These are phyloP conservation scores for Platysternon megacephalum DNA, from an alignment of 2,113 vertebrate genomes.

Conservation along the genomic window DNA sequence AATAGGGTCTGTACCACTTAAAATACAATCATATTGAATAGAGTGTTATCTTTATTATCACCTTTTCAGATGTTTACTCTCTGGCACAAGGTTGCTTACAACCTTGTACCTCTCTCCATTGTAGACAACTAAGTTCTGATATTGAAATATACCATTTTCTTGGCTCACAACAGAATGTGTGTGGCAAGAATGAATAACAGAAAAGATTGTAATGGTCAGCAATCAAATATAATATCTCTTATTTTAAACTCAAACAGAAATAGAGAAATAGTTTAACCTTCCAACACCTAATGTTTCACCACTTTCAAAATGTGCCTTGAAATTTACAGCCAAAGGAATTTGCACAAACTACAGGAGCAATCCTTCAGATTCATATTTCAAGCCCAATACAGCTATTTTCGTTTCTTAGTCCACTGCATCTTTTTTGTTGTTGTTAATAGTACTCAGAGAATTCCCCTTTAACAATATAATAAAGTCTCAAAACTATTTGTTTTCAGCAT, in stretches of 20 bases:
- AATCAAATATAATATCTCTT: too few relatives aligned
- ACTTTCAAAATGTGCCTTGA: not conserved
- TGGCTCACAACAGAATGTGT: not conserved
- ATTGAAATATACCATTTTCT: not conserved
- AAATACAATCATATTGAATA: not conserved
- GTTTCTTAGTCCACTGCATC: not conserved
- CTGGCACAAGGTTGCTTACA: not conserved
- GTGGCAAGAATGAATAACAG: not conserved
- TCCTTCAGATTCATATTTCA: not conserved
- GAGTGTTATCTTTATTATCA: not conserved
- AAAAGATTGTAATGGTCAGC: too few relatives aligned
- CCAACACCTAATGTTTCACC: not conserved
- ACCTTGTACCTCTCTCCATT: not conserved
- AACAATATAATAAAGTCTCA: not conserved
- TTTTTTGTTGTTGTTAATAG: not conserved
- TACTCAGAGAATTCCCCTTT: not conserved
- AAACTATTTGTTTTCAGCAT: not conserved
- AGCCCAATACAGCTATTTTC: not conserved
- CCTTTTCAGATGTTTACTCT: not conserved
- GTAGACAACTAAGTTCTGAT: not conserved
- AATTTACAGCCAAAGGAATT: not conserved
- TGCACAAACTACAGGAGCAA: not conserved
- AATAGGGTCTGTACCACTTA: not conserved
- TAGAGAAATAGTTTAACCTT: fast-evolving
- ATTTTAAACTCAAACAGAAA: fast-evolving